Base-by-base conservation (phyloP, 35 echinoderm and acorn worm genomes). In the Heliocidaris erythrogramma region DNA sequence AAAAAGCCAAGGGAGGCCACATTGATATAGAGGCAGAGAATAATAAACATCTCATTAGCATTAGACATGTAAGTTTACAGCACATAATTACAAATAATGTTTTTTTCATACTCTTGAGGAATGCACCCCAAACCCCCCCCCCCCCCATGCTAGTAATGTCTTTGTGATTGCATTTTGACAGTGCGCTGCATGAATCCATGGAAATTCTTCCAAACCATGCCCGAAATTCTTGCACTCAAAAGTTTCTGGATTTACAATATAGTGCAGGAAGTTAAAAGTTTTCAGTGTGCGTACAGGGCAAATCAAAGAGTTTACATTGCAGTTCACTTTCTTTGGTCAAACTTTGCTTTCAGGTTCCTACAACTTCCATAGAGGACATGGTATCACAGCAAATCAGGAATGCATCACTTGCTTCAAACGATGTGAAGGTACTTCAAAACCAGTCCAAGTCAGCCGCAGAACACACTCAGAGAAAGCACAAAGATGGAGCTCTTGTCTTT, bases 21-120 rank as follows among this genome's bases (percentile, higher is more conserved):
- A 99, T 99, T 90, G 98, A 99, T 93, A 24, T 97, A 24, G 97
- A 95, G 88, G 98, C 96, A 48, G 97, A 99, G 86, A 97, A 93
- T 85, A 99, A 99, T 48, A 97, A 92, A 92, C 96, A 95, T 94
- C 93, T 99, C 7, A 94, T 99, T 32, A 95, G 97, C 94, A 99
- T 99, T 27, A 97, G 95, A 30, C 94, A 94, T 88, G 98, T 99
- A 92, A 96, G 92, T 96, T 86, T 16, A 21, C n/a, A n/a, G 24
- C 27, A 7, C 65, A 21, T 47, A 93, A 16, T 60, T 31, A 60
- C 52, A 52, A 5, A 48, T 91, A 3, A 35, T 0, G 52, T 78
- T 32, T 69, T 9, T 47, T 65, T 48, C 13, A 31, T 47, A 21
- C 13, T 42, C 48, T 49, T 92, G 30, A 32, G 27, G 91, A 86